phyloP scores from a whole-genome alignment of 2,888 invertebrate species.

The Mechanitis mazaeus region DNA sequence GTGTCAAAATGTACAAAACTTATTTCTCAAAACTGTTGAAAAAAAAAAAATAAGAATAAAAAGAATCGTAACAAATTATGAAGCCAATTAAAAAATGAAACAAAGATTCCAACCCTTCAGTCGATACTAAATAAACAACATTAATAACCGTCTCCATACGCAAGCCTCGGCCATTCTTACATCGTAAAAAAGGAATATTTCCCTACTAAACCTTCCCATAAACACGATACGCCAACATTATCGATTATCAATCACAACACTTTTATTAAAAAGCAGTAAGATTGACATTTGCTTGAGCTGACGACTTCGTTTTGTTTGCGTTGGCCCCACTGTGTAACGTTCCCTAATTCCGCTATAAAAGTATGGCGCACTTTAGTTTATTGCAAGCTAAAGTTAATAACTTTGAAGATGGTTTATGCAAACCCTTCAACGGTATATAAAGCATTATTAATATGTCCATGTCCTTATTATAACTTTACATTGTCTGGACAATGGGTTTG shows the following conservation, averaged over 20 bases:
- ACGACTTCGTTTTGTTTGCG: slow-evolving; percentile 13
- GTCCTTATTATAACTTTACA: slow-evolving; percentile 22
- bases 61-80: not conserved
- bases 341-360: slow-evolving; percentile 67
- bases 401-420: slow-evolving; percentile 44
- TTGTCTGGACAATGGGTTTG: slow-evolving; percentile 20
- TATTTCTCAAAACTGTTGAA: no score
- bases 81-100: slow-evolving; percentile 18
- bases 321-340: slow-evolving; percentile 44
- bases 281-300: slow-evolving; percentile 17
- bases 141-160: slow-evolving; percentile 61
- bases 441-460: slow-evolving; percentile 34
- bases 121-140: slow-evolving; percentile 54
- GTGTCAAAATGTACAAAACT: no score
- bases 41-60: not conserved
- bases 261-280: slow-evolving; percentile 31
- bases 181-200: slow-evolving; percentile 72
- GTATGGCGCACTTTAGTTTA: slow-evolving; percentile 69
- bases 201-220: slow-evolving; percentile 66
- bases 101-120: slow-evolving; percentile 19
- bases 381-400: slow-evolving; percentile 72
- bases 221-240: slow-evolving; percentile 50
- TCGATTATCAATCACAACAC: slow-evolving; percentile 22
- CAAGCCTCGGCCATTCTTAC: slow-evolving; percentile 65
- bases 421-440: slow-evolving; percentile 35